Evolutionary conservation across 2,113 vertebrate genomes (phyloP).

Genomic region (Aptenodytes forsteri): DNA sequence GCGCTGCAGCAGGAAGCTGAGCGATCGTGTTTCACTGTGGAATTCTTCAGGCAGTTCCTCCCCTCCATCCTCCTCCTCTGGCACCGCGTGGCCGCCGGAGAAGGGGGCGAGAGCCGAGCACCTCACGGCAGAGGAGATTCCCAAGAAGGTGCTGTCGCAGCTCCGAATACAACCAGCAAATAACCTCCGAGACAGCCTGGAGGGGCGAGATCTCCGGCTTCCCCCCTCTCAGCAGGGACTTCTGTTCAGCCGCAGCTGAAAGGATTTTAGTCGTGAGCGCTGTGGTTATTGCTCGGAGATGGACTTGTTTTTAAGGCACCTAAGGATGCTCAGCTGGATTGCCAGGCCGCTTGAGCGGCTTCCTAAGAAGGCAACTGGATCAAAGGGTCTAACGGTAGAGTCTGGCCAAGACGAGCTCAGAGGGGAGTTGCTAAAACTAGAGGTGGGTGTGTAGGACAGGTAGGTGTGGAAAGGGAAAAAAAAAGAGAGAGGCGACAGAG

Average conservation of each 20-base stretch:
- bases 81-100: accelerated
- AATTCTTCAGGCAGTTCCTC: constrained; percentile 3
- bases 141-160: not conserved
- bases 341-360: accelerated
- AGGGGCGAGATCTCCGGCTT: not conserved
- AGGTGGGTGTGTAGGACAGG: not conserved
- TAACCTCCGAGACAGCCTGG: not conserved
- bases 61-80: not conserved
- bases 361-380: not conserved
- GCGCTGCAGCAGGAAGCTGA: not conserved
- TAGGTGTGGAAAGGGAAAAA: not conserved
- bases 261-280: not conserved
- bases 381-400: not conserved
- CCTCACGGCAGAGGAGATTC: accelerated
- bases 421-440: not conserved
- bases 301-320: not conserved
- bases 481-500: not conserved
- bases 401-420: not conserved
- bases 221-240: not conserved
- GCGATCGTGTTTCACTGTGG: not conserved
- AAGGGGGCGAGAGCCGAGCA: not conserved
- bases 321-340: not conserved
- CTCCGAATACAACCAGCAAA: not conserved
- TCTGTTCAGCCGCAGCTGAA: not conserved
- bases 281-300: not conserved